Conservation (phyloP, 1,140 invertebrate species). For the Orchesella cincta region DNA sequence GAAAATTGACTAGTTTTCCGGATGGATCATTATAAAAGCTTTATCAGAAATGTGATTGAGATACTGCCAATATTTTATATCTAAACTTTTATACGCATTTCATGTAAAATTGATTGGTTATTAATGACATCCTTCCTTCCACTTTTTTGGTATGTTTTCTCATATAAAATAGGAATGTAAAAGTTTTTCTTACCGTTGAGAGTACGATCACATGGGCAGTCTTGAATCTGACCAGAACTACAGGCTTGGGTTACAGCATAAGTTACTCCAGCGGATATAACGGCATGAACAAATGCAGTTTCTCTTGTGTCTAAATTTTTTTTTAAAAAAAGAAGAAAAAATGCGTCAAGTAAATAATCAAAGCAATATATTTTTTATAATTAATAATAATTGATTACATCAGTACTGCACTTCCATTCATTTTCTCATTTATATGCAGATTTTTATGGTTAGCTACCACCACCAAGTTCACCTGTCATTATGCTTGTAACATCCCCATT, state of each 20-base stretch:
- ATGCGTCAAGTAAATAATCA: no score
- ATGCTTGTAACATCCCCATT: no score
- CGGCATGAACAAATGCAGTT: conserved; percentile 90
- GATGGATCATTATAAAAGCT: no score
- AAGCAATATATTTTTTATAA: no score
- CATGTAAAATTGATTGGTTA: neutral
- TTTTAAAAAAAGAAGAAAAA: neutral
- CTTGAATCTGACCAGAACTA: conserved; percentile 78
- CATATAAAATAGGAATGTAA: neutral
- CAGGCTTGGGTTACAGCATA: conserved; percentile 85
- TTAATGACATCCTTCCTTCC: neutral
- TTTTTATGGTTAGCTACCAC: no score
- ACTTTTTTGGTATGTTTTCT: neutral
- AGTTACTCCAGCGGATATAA: conserved; percentile 86
- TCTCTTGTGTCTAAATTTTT: conserved; percentile 84
- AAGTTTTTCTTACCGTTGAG: conserved; percentile 53
- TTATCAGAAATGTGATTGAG: no score
- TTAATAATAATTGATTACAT: no score
- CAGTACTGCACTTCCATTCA: no score
- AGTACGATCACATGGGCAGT: conserved; percentile 80
- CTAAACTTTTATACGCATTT: conserved; percentile 4
- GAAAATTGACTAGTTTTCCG: no score
- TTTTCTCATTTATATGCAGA: no score
- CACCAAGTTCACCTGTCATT: no score
- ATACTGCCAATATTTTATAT: neutral